Base-by-base conservation (phyloP, 1,140 invertebrate genomes). In the Drosophila ohnishii region DNA sequence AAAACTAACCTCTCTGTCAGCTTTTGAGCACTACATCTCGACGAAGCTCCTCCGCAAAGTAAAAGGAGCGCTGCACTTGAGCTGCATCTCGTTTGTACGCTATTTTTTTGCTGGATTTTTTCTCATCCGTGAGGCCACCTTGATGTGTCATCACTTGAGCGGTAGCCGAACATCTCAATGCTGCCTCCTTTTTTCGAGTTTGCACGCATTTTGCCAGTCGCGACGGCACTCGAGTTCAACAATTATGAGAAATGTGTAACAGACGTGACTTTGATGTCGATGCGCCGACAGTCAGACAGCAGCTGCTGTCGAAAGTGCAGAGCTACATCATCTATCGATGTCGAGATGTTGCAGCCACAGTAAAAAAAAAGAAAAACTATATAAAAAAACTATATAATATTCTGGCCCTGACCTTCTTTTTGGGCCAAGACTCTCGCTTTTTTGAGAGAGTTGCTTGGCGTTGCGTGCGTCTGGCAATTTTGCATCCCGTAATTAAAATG, bases 401-500 rank as follows among this genome's bases (percentile, higher is more conserved):
- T 63, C 47, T 50, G 66, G 35, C 82, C 82, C 64, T 86, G 82
- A 85, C 82, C 82, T 85, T 85, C 42, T 85, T 85, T 64, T 56
- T 50, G 42, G 65, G 66, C 51, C 69, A 25, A 67, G 55, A 66
- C 60, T 66, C 67, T 71, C 53, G 65, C 40, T 66, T 50, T 69
- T 48, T 35, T 39, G 45, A 35, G 22, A 60, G 47, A n/a, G 50
- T 82, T 58, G 73, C 70, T 47, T 82, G 48, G 48, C n/a, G 50
- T 82, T 74, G 78, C 76, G 60, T 84, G 60, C 50, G 71, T 58
- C 40, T 80, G 40, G 34, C 71, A 35, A 53, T 79, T 83, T 83
- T 66, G 71, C 80, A 75, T 72, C 63, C 63, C 67, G 78, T 85
- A 86, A 86, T 78, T 85, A 81, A 85, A 85, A 78, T 86, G 82